phyloP scores from a whole-genome alignment of 2,797 vertebrate species.

The Urosaurus nigricauda region DNA sequence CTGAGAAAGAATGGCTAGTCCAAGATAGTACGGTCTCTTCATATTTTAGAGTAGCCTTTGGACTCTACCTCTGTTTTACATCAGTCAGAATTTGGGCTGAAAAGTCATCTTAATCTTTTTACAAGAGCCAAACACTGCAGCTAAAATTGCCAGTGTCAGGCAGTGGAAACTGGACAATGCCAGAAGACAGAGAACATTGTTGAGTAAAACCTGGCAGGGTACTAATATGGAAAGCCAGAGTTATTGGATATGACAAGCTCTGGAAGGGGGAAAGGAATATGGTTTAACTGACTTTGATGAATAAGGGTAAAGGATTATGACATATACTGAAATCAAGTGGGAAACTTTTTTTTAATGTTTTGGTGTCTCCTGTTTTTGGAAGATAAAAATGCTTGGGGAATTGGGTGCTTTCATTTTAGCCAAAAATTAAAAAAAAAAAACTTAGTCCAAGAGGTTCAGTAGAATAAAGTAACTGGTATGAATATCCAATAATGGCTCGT shows the following conservation, averaged over 20 bases:
- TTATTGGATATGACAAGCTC: neutral
- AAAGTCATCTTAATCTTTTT: neutral
- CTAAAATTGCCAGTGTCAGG: neutral
- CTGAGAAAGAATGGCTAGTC: too few relatives aligned
- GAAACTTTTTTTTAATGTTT: neutral
- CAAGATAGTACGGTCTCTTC: neutral
- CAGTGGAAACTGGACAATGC: neutral
- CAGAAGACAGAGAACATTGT: neutral
- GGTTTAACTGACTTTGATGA: neutral
- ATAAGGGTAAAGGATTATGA: neutral
- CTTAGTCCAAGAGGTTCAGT: neutral
- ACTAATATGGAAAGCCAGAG: neutral
- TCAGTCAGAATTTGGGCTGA: neutral
- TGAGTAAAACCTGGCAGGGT: neutral
- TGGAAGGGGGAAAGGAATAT: neutral
- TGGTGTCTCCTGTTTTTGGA: neutral
- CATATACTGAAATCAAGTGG: neutral
- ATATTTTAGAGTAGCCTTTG: neutral
- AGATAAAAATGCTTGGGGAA: neutral
- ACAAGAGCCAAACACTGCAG: neutral
- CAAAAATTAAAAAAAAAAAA: neutral
- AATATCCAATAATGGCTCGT: neutral
- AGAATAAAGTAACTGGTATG: neutral
- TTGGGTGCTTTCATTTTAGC: neutral
- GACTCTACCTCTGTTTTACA: neutral